Evolutionary conservation across 2,113 vertebrate genomes (phyloP).

Genomic region (Lamprologus lemairii): DNA sequence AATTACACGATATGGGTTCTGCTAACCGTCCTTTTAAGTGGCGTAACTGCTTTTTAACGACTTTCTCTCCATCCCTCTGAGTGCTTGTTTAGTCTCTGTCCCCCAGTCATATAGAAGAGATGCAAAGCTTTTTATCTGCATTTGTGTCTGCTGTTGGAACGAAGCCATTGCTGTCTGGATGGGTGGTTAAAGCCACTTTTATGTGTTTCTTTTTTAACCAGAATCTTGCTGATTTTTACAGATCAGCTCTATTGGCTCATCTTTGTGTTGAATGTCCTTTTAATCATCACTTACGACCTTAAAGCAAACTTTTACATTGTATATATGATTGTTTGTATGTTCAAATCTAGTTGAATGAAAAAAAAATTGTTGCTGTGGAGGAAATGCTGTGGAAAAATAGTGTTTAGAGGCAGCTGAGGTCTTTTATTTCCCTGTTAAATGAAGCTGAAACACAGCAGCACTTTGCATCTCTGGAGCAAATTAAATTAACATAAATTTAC

Average conservation of each 20-base stretch:
- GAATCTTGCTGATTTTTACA: neutral
- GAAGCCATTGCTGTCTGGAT: neutral
- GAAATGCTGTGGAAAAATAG: neutral
- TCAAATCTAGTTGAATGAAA: neutral
- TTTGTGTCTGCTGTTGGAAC: neutral
- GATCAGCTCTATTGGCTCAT: neutral
- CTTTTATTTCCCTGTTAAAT: conserved; percentile 53
- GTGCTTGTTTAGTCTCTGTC: neutral
- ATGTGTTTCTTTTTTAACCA: neutral
- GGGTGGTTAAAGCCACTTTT: neutral
- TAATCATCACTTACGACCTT: neutral
- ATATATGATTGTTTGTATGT: neutral
- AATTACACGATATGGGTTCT: neutral
- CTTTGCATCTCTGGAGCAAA: conserved; percentile 26
- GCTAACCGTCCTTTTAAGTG: neutral
- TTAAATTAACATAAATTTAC: conserved; percentile 55
- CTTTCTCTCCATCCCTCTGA: neutral
- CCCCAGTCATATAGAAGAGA: neutral
- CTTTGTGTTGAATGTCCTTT: neutral
- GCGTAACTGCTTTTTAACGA: neutral
- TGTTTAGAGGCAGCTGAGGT: neutral
- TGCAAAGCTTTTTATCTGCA: neutral
- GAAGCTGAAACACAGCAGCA: conserved; percentile 40
- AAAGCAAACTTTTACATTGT: neutral
- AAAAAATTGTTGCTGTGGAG: neutral